Percentiles rank a stretch among this genome's conserved stretches.
These are phyloP conservation scores for Catharus minimus DNA, from an alignment of 2,113 vertebrate species.

Conservation along the genomic window DNA sequence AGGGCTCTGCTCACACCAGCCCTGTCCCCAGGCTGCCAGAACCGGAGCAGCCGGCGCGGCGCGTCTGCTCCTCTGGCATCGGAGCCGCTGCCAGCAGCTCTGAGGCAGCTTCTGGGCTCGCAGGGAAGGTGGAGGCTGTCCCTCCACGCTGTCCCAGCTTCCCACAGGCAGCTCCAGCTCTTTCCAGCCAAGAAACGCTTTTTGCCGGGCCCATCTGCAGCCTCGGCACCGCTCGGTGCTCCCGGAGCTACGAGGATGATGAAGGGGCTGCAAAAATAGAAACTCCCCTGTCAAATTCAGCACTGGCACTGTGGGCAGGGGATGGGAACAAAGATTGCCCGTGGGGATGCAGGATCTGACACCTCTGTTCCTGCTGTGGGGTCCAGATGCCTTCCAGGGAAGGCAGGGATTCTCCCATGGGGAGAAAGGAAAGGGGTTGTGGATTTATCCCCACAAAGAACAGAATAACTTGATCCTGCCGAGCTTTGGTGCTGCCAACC, in stretches of 20 bases:
- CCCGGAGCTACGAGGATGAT: background rate
- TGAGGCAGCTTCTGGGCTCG: constrained; percentile 14
- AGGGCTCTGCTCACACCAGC: background rate
- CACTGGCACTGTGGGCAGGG: background rate
- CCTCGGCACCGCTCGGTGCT: background rate
- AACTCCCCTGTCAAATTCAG: background rate
- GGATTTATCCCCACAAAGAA: background rate
- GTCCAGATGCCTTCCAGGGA: background rate
- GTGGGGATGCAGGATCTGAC: background rate
- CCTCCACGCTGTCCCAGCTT: background rate
- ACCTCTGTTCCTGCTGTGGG: background rate
- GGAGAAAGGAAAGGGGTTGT: background rate
- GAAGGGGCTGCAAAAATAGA: background rate
- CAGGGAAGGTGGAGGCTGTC: constrained; percentile 12
- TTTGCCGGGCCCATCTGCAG: constrained; percentile 20
- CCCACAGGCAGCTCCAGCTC: background rate
- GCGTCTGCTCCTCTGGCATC: background rate
- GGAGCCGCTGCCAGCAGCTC: constrained; percentile 16
- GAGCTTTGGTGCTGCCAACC: background rate
- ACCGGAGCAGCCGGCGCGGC: background rate
- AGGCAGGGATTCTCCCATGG: background rate
- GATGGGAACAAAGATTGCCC: background rate
- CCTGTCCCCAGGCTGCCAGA: background rate
- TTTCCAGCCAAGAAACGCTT: constrained; percentile 17
- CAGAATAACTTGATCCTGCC: background rate